Conservation (phyloP, 2,113 vertebrate species). For the Gallinago jamesoni region DNA sequence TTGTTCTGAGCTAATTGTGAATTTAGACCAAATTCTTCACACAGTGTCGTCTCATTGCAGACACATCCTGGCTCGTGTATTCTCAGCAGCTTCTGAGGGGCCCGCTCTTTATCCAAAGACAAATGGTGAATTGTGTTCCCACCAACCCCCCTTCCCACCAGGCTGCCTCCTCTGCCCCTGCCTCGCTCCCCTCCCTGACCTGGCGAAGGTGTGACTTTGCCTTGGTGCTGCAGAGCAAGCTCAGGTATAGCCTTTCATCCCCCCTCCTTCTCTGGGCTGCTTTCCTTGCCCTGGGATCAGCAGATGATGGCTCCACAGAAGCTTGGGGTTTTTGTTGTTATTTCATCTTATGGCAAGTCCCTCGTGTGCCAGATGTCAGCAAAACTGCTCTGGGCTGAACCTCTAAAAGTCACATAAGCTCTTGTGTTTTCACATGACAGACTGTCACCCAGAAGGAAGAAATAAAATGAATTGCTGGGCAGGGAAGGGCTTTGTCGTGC, state of each 20-base stretch:
- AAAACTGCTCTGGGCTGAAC: slow-evolving; percentile 39
- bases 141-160: background rate
- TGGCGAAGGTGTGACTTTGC: accelerated
- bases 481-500: background rate
- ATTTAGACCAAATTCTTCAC: background rate
- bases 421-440: slow-evolving; percentile 22
- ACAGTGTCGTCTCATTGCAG: background rate
- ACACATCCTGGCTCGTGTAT: background rate
- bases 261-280: background rate
- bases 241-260: background rate
- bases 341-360: background rate
- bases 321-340: background rate
- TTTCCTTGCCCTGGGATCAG: background rate
- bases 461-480: background rate
- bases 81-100: background rate
- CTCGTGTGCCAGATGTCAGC: slow-evolving; percentile 12
- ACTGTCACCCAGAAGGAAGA: slow-evolving; percentile 5
- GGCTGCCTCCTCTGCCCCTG: background rate
- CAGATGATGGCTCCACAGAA: background rate
- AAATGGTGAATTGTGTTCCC: background rate
- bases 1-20: background rate
- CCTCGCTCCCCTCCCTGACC: background rate
- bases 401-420: slow-evolving; percentile 32
- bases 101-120: background rate
- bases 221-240: background rate